A percentile compares a stretch with the other conserved stretches of the same genome.
Conservation (phyloP, 1,140 invertebrate genomes). For the Eupeodes corollae region DNA sequence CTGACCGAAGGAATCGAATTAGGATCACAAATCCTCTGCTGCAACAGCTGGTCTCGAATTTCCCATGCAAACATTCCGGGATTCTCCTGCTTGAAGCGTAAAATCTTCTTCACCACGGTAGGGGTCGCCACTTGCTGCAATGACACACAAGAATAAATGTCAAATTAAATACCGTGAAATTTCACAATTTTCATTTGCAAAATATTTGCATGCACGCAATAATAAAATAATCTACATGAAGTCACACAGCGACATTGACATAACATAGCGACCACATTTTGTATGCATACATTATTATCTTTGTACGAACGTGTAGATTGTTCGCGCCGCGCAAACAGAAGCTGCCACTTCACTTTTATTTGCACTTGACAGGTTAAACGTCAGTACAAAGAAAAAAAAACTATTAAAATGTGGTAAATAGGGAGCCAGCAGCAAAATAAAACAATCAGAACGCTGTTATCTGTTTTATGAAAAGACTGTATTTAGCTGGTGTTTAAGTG, state of each 20-base stretch:
- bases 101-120: constrained; percentile 82
- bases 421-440: neutral
- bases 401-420: neutral
- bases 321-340: constrained; percentile 2
- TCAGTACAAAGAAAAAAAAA: neutral
- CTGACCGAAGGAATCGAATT: constrained; percentile 84
- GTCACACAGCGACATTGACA: neutral
- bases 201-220: neutral
- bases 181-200: constrained; percentile 13
- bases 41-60: constrained; percentile 74
- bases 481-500: no score
- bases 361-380: neutral
- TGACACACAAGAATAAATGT: constrained; percentile 13
- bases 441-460: no score
- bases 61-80: constrained; percentile 90
- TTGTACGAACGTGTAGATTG: neutral
- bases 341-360: constrained; percentile 21
- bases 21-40: constrained; percentile 74
- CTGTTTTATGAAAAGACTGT: no score
- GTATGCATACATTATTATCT: constrained; percentile 8
- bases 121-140: constrained; percentile 86
- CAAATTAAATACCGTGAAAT: constrained; percentile 33
- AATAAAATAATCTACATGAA: neutral
- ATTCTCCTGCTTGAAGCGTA: constrained; percentile 82
- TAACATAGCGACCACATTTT: constrained; percentile 3